Conservation (phyloP, 1,140 invertebrate genomes). For the Rhynchophorus ferrugineus region DNA sequence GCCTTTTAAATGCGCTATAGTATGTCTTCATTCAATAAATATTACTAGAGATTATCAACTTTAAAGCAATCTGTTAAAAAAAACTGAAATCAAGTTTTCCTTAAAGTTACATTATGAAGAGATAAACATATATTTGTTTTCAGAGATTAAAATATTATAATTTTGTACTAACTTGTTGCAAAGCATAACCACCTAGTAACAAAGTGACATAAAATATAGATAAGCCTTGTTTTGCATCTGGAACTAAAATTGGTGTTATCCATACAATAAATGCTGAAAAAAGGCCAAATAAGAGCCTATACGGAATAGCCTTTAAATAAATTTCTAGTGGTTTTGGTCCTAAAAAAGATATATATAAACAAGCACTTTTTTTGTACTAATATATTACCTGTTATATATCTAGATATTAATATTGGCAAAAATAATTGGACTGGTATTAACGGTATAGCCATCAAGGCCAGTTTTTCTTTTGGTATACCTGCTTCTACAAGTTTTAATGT, state of each 20-base stretch:
- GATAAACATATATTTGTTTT: no score
- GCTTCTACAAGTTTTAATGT: constrained; percentile 90
- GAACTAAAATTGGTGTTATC: constrained; percentile 66
- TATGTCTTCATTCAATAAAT: no score
- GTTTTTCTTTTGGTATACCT: constrained; percentile 90
- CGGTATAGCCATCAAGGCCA: constrained; percentile 87
- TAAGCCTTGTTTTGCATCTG: constrained; percentile 55
- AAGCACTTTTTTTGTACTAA: background rate
- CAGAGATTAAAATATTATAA: no score
- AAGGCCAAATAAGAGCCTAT: constrained; percentile 76
- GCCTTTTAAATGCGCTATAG: no score
- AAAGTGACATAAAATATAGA: constrained; percentile 74
- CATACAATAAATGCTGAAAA: constrained; percentile 78
- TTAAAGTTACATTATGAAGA: no score
- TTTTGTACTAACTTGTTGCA: constrained; percentile 86
- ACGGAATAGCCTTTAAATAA: constrained; percentile 84
- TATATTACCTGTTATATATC: constrained; percentile 36
- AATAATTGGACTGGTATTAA: constrained; percentile 92
- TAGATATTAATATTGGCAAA: constrained; percentile 75
- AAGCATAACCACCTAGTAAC: constrained; percentile 69
- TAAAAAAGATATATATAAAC: constrained; percentile 4
- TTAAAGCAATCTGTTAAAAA: no score
- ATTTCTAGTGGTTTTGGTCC: constrained; percentile 83
- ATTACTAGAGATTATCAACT: no score
- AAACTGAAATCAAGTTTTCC: no score